A percentile compares a stretch with the other conserved stretches of the same genome.
Conservation (phyloP, 2,888 invertebrate genomes). For the Melitaea athalia region DNA sequence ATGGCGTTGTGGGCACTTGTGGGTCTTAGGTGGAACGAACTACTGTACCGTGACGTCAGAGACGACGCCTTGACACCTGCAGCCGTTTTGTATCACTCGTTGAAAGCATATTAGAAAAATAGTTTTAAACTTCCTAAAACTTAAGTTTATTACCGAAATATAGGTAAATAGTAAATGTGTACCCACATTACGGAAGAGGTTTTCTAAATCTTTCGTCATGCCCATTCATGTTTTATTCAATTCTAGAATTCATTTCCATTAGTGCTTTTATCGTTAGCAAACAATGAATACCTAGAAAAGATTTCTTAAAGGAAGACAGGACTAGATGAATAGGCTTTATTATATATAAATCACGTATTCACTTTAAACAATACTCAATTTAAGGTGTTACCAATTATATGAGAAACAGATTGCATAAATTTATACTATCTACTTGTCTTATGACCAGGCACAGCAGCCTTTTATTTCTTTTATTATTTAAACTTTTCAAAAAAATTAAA, state of each 20-base stretch:
- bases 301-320: conserved; percentile 59
- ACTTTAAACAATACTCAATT: conserved; percentile 1
- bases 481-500: background rate
- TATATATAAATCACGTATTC: background rate
- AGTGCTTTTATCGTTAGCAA: background rate
- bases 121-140: too few species aligned
- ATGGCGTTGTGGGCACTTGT: too few species aligned
- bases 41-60: too few species aligned
- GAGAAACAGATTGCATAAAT: background rate
- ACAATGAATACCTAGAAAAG: conserved; percentile 17
- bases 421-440: background rate
- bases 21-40: too few species aligned
- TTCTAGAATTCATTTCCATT: conserved; percentile 9
- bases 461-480: background rate
- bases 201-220: too few species aligned
- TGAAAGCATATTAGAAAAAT: too few species aligned
- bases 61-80: too few species aligned
- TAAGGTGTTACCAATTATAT: background rate
- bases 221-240: conserved; percentile 2
- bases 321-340: conserved; percentile 58
- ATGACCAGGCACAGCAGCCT: background rate
- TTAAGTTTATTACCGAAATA: too few species aligned
- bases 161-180: too few species aligned
- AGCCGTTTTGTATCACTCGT: too few species aligned
- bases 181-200: too few species aligned